These are phyloP conservation scores for Ginglymostoma cirratum DNA, from an alignment of 2,113 vertebrate genomes.

Conservation along the genomic window DNA sequence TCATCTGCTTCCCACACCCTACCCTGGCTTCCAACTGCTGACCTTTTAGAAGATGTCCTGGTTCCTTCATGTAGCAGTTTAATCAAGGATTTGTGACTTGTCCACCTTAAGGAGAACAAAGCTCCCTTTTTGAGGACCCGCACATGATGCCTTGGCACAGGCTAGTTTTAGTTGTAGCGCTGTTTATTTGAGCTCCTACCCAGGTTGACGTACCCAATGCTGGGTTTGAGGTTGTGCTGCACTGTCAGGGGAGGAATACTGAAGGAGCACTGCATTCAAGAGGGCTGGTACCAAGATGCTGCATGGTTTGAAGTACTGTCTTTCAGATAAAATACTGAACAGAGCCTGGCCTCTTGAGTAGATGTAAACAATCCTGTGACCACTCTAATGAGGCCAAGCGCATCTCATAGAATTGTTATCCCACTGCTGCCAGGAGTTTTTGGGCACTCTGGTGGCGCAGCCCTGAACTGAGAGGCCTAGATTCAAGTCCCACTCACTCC, in stretches of 20 bases:
- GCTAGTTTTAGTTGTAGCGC: too few species aligned
- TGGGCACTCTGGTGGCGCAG: too few species aligned
- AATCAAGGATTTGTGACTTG: not conserved
- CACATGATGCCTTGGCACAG: not conserved
- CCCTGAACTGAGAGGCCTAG: too few species aligned
- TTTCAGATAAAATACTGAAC: not conserved
- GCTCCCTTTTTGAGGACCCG: not conserved
- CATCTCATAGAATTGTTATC: not conserved
- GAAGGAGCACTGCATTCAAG: too few species aligned
- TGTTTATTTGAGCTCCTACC: too few species aligned
- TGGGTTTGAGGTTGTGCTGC: not conserved
- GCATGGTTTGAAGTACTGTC: not conserved
- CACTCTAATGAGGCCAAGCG: not conserved
- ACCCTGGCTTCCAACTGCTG: too few species aligned
- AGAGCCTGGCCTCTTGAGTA: not conserved
- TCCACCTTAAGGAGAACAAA: not conserved
- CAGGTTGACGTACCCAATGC: too few species aligned
- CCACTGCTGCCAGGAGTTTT: too few species aligned
- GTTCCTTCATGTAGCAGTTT: not conserved
- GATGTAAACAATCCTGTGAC: not conserved
- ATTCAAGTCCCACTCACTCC: too few species aligned
- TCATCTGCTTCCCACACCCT: too few species aligned
- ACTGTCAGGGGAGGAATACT: too few species aligned
- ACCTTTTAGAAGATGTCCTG: not conserved
- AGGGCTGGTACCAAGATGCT: not conserved